These are phyloP conservation scores for Protaetia brevitarsis DNA, from an alignment of 1,140 invertebrate species.

Conservation along the genomic window DNA sequence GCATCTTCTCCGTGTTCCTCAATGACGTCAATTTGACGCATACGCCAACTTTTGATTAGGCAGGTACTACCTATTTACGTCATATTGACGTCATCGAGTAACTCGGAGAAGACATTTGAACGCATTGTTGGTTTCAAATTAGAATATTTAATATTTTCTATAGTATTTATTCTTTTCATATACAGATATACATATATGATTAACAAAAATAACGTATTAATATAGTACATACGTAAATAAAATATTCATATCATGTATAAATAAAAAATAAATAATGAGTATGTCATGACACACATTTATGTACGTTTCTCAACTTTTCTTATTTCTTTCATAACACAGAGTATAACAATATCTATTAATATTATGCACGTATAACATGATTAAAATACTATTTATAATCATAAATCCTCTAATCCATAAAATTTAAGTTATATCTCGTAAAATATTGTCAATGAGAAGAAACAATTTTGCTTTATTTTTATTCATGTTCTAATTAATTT, in stretches of 20 bases:
- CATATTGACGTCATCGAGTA: too few relatives aligned
- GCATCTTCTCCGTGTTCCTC: too few relatives aligned
- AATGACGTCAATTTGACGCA: too few relatives aligned
- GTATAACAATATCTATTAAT: not conserved
- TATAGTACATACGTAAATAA: conserved; percentile 5
- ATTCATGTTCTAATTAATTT: not conserved
- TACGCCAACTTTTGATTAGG: too few relatives aligned
- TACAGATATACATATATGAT: not conserved
- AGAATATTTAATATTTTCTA: too few relatives aligned
- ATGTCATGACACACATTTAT: not conserved
- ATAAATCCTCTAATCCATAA: not conserved
- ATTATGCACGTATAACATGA: not conserved
- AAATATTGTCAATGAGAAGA: not conserved
- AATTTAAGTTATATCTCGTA: not conserved
- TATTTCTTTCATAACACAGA: not conserved
- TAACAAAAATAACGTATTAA: conserved; percentile 7
- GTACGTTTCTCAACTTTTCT: not conserved
- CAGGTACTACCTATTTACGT: too few relatives aligned
- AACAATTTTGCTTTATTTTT: not conserved
- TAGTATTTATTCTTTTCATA: not conserved
- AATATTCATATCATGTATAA: conserved; percentile 4
- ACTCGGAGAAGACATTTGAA: too few relatives aligned
- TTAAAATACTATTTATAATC: not conserved
- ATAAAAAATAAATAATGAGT: conserved; percentile 12
- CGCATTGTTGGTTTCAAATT: too few relatives aligned